Evolutionary conservation across 2,888 invertebrate species (phyloP), one percentile per base, ranked within the genome.

Genomic region (Hemithea aestivaria): DNA sequence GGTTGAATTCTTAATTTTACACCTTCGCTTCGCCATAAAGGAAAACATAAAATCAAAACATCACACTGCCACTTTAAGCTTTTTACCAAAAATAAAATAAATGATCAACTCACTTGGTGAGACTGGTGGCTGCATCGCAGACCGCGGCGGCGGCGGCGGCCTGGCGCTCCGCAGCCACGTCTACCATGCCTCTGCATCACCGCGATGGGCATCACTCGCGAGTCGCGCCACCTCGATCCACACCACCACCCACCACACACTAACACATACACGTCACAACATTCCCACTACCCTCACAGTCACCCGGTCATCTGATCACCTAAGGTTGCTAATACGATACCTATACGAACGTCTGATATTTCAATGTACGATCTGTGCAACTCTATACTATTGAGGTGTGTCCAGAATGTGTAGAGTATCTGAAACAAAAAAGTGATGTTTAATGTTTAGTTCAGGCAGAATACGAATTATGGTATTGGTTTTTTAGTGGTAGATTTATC

Each of bases 131-230:
- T 71, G 70, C 66, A 69, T 68, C 67, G 77, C 66, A 71, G 66
- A 66, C 68, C 68, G 72, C 73, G 78, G 76, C 82, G 73, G 71
- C 81, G 73, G 69, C 73, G 73, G 73, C 76, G 75, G 74, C 68
- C 75, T 76, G 80, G 76, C 80, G 83, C 80, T 83, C 83, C 84
- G 82, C 82, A 72, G 81, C 83, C 82, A 80, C 85, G 83, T 85
- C 85, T 81, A 83, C 85, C 87, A 87, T 87, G 75, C 84, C 85
- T 81, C 78, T 71, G 84, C 85, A 87, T 84, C 82, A 83, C 82
- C 80, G 80, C 73, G 75, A 63, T 74, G 72, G 73, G 82, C 85
- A 85, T 87, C 73, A 82, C 83, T 79, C 66, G 73, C 67, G 65
- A 61, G 59, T 63, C 60, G 57, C 58, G 53, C 49, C 55, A 67